Percentiles rank a stretch among this genome's conserved stretches.
Evolutionary conservation across 2,888 invertebrate species (phyloP).

Genomic region (Emmelina monodactyla): DNA sequence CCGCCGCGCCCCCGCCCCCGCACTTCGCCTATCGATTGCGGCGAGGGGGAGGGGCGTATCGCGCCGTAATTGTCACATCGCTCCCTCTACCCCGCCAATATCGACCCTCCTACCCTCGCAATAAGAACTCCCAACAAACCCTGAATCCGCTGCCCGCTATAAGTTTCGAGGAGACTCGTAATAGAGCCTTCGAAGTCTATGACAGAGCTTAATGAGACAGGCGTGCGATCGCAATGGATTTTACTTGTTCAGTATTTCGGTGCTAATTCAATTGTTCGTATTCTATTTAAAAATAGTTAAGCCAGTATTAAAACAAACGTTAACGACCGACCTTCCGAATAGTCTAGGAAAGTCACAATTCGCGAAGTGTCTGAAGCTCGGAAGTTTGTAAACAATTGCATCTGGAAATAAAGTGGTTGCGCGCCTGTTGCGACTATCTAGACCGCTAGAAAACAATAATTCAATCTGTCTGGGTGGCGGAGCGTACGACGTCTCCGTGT

Average conservation of each 20-base stretch:
- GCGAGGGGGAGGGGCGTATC: slow-evolving; percentile 68
- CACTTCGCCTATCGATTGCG: slow-evolving; percentile 76
- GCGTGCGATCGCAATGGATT: slow-evolving; percentile 60
- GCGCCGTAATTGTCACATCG: slow-evolving; percentile 64
- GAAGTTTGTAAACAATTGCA: too few relatives aligned
- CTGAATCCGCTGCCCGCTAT: slow-evolving; percentile 19
- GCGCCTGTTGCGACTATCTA: too few relatives aligned
- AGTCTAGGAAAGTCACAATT: too few relatives aligned
- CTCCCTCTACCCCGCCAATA: slow-evolving; percentile 41
- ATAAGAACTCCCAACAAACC: slow-evolving; percentile 20
- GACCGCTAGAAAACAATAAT: slow-evolving; percentile 39
- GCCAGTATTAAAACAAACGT: too few relatives aligned
- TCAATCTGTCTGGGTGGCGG: slow-evolving; percentile 45
- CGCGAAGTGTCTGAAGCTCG: too few relatives aligned
- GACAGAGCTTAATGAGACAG: slow-evolving; percentile 66
- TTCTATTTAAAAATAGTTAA: too few relatives aligned
- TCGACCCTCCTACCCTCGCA: slow-evolving; percentile 48
- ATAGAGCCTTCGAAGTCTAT: slow-evolving; percentile 66
- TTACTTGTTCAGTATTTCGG: slow-evolving; percentile 55
- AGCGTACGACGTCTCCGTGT: slow-evolving; percentile 46
- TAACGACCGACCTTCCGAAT: too few relatives aligned
- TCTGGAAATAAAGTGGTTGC: too few relatives aligned
- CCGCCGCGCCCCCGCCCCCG: slow-evolving; percentile 55
- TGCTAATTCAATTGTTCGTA: too few relatives aligned
- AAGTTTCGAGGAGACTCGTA: slow-evolving; percentile 61